Base-by-base conservation (phyloP, 1,140 invertebrate genomes). In the Pseudachorutes palmiensis region DNA sequence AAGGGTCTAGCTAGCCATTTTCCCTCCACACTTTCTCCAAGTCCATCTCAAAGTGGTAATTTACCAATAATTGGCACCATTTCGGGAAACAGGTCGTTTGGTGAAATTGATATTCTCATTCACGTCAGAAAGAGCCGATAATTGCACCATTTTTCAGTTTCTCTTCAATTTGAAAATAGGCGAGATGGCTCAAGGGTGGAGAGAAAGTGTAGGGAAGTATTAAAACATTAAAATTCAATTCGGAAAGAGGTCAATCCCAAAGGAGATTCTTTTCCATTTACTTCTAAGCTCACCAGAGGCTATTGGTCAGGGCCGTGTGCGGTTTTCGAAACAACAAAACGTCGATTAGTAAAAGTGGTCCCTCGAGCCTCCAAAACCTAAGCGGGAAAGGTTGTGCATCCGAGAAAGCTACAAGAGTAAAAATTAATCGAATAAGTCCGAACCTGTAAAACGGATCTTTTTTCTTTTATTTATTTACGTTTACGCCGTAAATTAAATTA, bases 181-280 rank as follows among this genome's bases (percentile, higher is more conserved):
- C n/a, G n/a, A n/a, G n/a, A n/a, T 9, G 36, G 36, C 36, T 45
- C 9, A 12, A 45, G 36, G 9, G 36, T 12, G 36, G 36, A 45
- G 36, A 19, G 36, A 45, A 45, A 45, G n/a, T n/a, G n/a, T 45
- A 9, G 36, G 9, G 9, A 45, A 9, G 36, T 45, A 12, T 19
- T 45, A 45, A 45, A 45, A 45, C 36, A 45, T 45, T 45, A 45
- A 45, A 45, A 45, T 45, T 45, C 36, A 45, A 45, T 45, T 45
- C 19, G 36, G n/a, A n/a, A 45, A 45, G 36, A 19, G 36, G 9
- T 45, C 36, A 45, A 45, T 45, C 19, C 36, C 9, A 9, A 12
- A 45, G 36, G 36, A 19, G 9, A 45, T 45, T 45, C 19, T 45
- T 9, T 45, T 9, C 19, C 36, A 45, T 45, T 45, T 45, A 19